These are phyloP conservation scores for Girardinus metallicus DNA, from an alignment of 2,797 vertebrate genomes.

Conservation along the genomic window DNA sequence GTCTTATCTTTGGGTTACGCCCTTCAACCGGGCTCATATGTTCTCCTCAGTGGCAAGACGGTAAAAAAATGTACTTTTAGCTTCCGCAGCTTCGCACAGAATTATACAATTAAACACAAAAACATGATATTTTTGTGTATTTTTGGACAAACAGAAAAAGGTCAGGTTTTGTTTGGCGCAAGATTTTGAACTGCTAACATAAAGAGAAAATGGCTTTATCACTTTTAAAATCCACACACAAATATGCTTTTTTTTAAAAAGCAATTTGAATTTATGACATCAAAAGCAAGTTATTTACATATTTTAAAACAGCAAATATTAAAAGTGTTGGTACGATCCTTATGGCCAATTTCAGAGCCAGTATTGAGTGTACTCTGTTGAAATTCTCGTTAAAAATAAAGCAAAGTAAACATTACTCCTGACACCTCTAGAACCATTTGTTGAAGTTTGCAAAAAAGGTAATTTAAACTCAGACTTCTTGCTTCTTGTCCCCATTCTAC, in stretches of 20 bases:
- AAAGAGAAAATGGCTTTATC: background rate
- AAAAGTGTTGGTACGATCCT: background rate
- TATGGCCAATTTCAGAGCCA: background rate
- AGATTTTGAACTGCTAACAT: background rate
- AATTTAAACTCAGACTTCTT: background rate
- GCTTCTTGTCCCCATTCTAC: background rate
- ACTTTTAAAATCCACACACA: background rate
- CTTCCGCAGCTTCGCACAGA: background rate
- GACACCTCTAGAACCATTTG: background rate
- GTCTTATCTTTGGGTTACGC: conserved; percentile 75
- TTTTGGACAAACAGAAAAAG: background rate
- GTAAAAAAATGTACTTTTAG: conserved; percentile 1
- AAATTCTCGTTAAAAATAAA: background rate
- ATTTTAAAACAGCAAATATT: background rate
- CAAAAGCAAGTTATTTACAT: background rate
- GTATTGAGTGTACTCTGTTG: background rate
- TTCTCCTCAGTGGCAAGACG: conserved; percentile 10
- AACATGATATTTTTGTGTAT: background rate
- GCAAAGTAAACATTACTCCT: background rate
- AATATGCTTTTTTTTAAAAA: background rate
- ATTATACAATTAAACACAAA: background rate
- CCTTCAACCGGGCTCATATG: conserved; percentile 37
- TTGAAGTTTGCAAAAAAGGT: background rate
- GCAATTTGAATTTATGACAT: background rate
- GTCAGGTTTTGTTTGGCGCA: background rate